These are phyloP conservation scores for Helostoma temminkii DNA, from an alignment of 2,797 vertebrate species.

Conservation along the genomic window DNA sequence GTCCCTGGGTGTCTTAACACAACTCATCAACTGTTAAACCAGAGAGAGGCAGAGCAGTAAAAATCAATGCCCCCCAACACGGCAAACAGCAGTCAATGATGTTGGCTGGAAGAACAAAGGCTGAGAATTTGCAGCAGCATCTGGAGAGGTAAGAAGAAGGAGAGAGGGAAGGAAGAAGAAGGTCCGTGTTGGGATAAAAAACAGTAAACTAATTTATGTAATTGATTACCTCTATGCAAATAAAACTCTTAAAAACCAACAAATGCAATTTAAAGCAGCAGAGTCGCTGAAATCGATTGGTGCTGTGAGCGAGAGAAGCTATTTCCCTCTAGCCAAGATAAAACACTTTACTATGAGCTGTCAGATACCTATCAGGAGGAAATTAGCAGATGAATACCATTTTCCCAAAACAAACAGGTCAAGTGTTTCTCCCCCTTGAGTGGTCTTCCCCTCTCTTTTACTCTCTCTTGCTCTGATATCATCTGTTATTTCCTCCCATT, in stretches of 20 bases:
- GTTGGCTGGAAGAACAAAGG: slow-evolving; percentile 80
- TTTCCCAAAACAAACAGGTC: slow-evolving; percentile 84
- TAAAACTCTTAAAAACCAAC: slow-evolving; percentile 64
- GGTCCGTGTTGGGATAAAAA: slow-evolving; percentile 57
- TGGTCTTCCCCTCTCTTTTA: slow-evolving; percentile 39
- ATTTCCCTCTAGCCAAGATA: slow-evolving; percentile 81
- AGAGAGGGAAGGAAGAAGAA: slow-evolving; percentile 26
- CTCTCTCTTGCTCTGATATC: slow-evolving; percentile 67
- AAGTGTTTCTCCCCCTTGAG: slow-evolving; percentile 74
- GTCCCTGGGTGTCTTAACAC: slow-evolving; percentile 76
- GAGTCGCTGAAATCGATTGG: slow-evolving; percentile 78
- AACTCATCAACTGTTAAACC: slow-evolving; percentile 86
- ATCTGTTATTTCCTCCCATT: slow-evolving; percentile 74
- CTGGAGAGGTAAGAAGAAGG: slow-evolving; percentile 34
- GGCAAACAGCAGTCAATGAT: slow-evolving; percentile 90
- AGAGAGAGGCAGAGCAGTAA: slow-evolving; percentile 79
- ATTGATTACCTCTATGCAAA: slow-evolving; percentile 85
- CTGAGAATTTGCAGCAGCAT: slow-evolving; percentile 74
- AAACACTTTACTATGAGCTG: slow-evolving; percentile 82
- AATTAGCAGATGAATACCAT: slow-evolving; percentile 83
- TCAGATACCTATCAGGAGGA: slow-evolving; percentile 86
- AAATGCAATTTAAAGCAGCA: slow-evolving; percentile 78
- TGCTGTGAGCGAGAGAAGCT: slow-evolving; percentile 72
- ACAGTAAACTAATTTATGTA: slow-evolving; percentile 67
- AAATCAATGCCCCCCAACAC: slow-evolving; percentile 91